phyloP scores from a whole-genome alignment of 2,113 vertebrate species.

The Nycticorax nycticorax region DNA sequence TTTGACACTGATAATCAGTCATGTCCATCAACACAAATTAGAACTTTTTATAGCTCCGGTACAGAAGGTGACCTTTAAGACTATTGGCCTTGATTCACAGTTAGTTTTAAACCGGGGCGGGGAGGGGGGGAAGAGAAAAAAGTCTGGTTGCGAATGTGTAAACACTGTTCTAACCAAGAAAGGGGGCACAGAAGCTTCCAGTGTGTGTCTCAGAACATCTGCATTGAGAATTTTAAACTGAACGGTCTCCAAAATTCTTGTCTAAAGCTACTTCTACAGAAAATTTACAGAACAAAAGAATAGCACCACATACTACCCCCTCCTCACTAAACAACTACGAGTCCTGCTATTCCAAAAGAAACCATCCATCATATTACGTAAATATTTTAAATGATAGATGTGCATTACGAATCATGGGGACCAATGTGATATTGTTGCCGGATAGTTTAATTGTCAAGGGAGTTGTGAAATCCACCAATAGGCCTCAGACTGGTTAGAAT shows the following conservation, averaged over 20 bases:
- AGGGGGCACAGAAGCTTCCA: neutral
- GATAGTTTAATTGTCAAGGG: slow-evolving; percentile 20
- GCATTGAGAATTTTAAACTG: neutral
- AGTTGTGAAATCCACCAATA: slow-evolving; percentile 48
- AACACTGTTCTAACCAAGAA: neutral
- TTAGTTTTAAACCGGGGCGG: neutral
- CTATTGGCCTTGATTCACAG: slow-evolving; percentile 27
- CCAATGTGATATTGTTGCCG: slow-evolving; percentile 35
- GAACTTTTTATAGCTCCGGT: slow-evolving; percentile 57
- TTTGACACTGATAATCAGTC: slow-evolving; percentile 61
- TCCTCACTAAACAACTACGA: neutral
- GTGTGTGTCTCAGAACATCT: neutral
- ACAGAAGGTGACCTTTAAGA: slow-evolving; percentile 66
- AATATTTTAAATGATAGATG: slow-evolving; percentile 30
- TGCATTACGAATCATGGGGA: slow-evolving; percentile 26
- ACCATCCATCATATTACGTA: neutral
- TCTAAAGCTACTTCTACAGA: neutral
- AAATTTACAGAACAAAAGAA: neutral
- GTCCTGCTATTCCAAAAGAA: neutral
- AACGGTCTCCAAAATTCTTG: neutral
- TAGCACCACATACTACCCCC: neutral
- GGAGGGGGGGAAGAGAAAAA: neutral
- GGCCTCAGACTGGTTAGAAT: slow-evolving; percentile 9
- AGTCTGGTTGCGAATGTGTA: neutral
- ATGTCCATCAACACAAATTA: slow-evolving; percentile 50